Evolutionary conservation across 2,888 invertebrate species (phyloP).

Genomic region (Allophyes oxyacanthae): DNA sequence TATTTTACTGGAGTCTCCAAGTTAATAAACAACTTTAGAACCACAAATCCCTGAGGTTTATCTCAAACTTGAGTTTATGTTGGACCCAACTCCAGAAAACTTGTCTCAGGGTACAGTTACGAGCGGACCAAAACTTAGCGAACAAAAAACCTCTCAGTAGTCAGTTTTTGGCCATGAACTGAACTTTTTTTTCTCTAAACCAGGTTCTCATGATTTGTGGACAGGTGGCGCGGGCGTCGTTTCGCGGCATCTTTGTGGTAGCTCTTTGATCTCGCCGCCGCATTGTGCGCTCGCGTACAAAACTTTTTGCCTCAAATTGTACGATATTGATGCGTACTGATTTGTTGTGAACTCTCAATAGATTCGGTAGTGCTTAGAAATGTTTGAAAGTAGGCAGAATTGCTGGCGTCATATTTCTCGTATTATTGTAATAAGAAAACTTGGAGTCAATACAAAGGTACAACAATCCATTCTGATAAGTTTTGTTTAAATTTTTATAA

Average conservation of each 20-base stretch:
- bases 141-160: conserved; percentile 50
- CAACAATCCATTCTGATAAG: conserved; percentile 25
- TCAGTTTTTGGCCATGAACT: conserved; percentile 56
- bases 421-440: conserved; percentile 29
- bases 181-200: conserved; percentile 67
- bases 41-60: conserved; percentile 7
- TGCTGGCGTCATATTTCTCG: conserved; percentile 51
- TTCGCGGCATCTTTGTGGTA: conserved; percentile 79
- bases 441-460: conserved; percentile 27
- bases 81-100: conserved; percentile 10
- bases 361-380: conserved; percentile 53
- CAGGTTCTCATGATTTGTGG: conserved; percentile 85
- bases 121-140: conserved; percentile 28
- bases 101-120: conserved; percentile 22
- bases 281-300: conserved; percentile 83
- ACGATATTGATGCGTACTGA: conserved; percentile 67
- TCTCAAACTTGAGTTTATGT: conserved; percentile 6
- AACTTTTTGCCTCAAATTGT: conserved; percentile 78
- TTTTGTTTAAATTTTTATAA: conserved; percentile 23
- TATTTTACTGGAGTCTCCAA: conserved; percentile 2
- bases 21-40: conserved; percentile 8
- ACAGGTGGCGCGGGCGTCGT: conserved; percentile 85
- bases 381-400: conserved; percentile 37
- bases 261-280: conserved; percentile 80
- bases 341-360: conserved; percentile 57